A percentile compares a stretch with the other conserved stretches of the same genome.
phyloP scores from a whole-genome alignment of 2,888 invertebrate genomes.

The Frankliniella fusca region DNA sequence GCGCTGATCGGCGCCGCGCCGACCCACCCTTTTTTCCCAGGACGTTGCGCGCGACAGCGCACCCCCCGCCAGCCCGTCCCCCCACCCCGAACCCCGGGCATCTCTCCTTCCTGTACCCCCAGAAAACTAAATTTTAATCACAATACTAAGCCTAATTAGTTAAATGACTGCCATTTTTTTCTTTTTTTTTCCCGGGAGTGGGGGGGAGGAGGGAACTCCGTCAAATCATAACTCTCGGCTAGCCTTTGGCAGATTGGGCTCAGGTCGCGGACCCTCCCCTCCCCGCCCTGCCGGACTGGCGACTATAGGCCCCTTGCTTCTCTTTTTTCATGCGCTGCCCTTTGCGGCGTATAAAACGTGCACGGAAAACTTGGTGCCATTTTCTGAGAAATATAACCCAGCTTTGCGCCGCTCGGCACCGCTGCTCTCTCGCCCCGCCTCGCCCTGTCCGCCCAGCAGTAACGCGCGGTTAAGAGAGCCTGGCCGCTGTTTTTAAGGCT shows the following conservation, averaged over 20 bases:
- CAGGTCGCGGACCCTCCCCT: not conserved
- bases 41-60: too few relatives aligned
- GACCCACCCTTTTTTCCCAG: too few relatives aligned
- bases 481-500: constrained; percentile 18
- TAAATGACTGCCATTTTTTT: not conserved
- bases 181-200: not conserved
- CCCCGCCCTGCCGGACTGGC: not conserved
- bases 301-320: not conserved
- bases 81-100: too few relatives aligned
- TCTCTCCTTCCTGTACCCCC: too few relatives aligned
- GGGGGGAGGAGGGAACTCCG: not conserved
- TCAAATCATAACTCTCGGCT: too few relatives aligned
- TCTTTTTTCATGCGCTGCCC: constrained; percentile 1
- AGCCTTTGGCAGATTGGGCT: not conserved
- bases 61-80: too few relatives aligned
- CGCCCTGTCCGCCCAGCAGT: not conserved
- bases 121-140: not conserved
- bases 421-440: too few relatives aligned
- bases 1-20: too few relatives aligned
- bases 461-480: constrained; percentile 7
- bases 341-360: constrained; percentile 22
- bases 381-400: constrained; percentile 17
- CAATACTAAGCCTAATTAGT: not conserved
- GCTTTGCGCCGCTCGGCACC: not conserved
- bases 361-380: constrained; percentile 26